Conservation (phyloP, 64 coral and sea anemone genomes). For the Trachythela sp. region DNA sequence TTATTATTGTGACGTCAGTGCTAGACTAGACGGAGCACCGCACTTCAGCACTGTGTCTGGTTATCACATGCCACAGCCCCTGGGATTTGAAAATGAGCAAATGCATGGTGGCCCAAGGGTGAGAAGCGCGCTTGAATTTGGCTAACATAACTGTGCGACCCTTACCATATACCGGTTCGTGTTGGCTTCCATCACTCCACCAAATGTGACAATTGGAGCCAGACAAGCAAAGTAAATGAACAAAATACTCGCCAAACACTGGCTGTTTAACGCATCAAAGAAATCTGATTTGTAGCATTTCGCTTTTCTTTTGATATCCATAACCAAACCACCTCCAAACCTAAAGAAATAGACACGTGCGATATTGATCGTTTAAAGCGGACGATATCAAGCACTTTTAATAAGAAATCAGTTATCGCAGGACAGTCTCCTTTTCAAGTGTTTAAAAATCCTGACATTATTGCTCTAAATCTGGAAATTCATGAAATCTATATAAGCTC, state of each 20-base stretch:
- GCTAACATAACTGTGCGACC: neutral
- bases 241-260: constrained; percentile 70
- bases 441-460: too few species aligned
- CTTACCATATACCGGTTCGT: constrained; percentile 82
- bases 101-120: neutral
- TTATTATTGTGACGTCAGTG: too few species aligned
- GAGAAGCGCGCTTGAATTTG: neutral
- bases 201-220: constrained; percentile 88
- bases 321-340: constrained; percentile 71
- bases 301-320: constrained; percentile 64
- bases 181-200: constrained; percentile 80
- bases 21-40: too few species aligned
- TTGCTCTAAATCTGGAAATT: too few species aligned
- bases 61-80: too few species aligned
- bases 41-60: too few species aligned
- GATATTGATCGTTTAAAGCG: neutral
- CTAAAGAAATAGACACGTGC: neutral
- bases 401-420: too few species aligned
- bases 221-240: constrained; percentile 98
- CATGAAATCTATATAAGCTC: too few species aligned
- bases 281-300: constrained; percentile 83
- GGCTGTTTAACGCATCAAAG: constrained; percentile 69
- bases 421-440: too few species aligned
- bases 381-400: too few species aligned
- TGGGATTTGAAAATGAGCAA: too few species aligned